A percentile compares a stretch with the other conserved stretches of the same genome.
These are phyloP conservation scores for Agrilus cyanescens DNA, from an alignment of 2,888 invertebrate species.

Conservation along the genomic window DNA sequence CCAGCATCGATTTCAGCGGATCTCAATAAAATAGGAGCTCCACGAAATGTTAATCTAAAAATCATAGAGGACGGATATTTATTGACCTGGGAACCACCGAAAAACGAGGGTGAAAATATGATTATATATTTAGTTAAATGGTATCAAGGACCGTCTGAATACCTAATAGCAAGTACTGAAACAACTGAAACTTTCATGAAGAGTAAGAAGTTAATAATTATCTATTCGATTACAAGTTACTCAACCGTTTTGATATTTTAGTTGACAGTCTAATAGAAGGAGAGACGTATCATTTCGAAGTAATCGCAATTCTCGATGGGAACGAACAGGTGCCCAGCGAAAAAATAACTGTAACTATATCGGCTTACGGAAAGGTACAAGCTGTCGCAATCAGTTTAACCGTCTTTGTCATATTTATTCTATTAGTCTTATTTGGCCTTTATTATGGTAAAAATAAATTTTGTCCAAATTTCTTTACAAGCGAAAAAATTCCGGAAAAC, in stretches of 20 bases:
- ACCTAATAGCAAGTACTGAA: constrained; percentile 52
- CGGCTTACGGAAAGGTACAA: constrained; percentile 57
- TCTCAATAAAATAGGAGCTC: constrained; percentile 40
- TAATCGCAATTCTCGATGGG: constrained; percentile 50
- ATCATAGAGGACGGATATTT: constrained; percentile 63
- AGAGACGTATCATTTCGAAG: constrained; percentile 60
- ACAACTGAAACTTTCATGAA: constrained; percentile 55
- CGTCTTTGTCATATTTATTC: constrained; percentile 55
- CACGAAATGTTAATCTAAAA: constrained; percentile 57
- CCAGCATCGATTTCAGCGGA: constrained; percentile 10
- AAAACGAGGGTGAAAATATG: constrained; percentile 42
- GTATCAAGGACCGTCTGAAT: constrained; percentile 47
- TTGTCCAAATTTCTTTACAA: constrained; percentile 17
- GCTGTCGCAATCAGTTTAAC: constrained; percentile 61
- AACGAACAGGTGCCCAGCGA: constrained; percentile 52
- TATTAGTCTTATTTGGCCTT: constrained; percentile 50
- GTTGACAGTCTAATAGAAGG: constrained; percentile 63
- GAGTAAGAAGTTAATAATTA: constrained; percentile 23
- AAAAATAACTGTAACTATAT: constrained; percentile 52
- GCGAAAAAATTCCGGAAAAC: too few relatives aligned
- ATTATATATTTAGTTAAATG: constrained; percentile 57
- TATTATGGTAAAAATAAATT: constrained; percentile 42
- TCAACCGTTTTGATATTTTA: constrained; percentile 26
- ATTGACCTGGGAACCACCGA: constrained; percentile 62
- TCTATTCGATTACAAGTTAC: too few relatives aligned